Evolutionary conservation across 2,888 invertebrate species (phyloP).

Genomic region (Dicyrtomina minuta): DNA sequence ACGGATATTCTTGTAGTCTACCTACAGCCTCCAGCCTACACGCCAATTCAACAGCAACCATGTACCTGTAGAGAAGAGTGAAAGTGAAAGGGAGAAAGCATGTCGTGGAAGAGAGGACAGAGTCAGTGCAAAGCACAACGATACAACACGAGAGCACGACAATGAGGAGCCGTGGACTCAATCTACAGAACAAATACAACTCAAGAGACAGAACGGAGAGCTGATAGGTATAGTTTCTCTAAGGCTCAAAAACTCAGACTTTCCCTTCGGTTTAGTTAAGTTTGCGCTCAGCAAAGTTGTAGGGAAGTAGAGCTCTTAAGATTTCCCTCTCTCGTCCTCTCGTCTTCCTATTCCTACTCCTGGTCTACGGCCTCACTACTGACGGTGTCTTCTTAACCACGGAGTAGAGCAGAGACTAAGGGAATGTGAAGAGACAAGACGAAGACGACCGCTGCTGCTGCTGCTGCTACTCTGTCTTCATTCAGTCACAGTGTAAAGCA

Average conservation of each 20-base stretch:
- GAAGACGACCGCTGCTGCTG: not conserved
- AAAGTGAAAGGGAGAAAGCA: not conserved
- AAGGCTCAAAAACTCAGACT: too few relatives aligned
- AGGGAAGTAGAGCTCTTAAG: not conserved
- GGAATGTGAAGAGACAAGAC: not conserved
- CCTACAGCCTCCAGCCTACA: not conserved
- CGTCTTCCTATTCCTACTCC: not conserved
- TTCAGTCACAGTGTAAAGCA: too few relatives aligned
- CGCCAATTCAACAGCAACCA: too few relatives aligned
- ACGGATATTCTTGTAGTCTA: not conserved
- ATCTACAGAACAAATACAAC: constrained; percentile 21
- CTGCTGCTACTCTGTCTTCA: too few relatives aligned
- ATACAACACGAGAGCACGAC: not conserved
- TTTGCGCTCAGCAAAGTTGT: not conserved
- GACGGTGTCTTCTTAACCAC: not conserved
- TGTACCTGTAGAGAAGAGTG: too few relatives aligned
- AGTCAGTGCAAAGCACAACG: not conserved
- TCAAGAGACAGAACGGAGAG: too few relatives aligned
- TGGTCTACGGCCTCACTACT: not conserved
- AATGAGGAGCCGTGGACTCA: not conserved
- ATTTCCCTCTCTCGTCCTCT: not conserved
- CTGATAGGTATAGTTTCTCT: too few relatives aligned
- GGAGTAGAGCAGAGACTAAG: too few relatives aligned
- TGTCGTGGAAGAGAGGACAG: not conserved
- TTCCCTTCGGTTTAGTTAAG: not conserved